Base-by-base conservation (phyloP, 2,888 invertebrate species). In the Lysandra coridon region DNA sequence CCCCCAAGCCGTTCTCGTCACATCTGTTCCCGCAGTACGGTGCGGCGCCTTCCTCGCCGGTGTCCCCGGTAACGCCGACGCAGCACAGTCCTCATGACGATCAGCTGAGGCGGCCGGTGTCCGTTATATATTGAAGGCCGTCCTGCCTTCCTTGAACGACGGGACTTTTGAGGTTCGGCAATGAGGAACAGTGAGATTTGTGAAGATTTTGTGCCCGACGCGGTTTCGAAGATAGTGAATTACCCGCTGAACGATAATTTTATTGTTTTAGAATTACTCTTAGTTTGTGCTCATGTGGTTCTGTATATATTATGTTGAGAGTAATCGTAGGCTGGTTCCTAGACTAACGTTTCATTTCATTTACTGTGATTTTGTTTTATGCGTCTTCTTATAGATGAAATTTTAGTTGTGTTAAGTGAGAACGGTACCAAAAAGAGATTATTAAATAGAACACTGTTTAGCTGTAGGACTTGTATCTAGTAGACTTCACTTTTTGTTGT, bases 101-200 rank as follows among this genome's bases (percentile, higher is more conserved):
- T 84, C 95, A 96, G 86, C 94, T 97, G 4, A 90, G 96, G 86
- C 95, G 97, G 91, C 96, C 97, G 0, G 96, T 97, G 62, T 95
- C 97, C 80, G 96, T 97, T 84, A 96, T 96, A 92, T 96, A 96
- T 94, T 97, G 96, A 94, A 94, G 93, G 86, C 93, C 93, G 86
- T 88, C 91, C 80, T 87, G 89, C 90, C 91, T 93, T 86, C 91
- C 93, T 90, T 92, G 89, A 92, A 88, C 84, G 87, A 83, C 60
- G 79, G 49, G 76, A 85, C 86, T 83, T 87, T 88, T 84, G 82
- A 87, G 90, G 91, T 86, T 87, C 83, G 90, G 90, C 90, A 87
- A 83, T 81, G 82, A 82, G 33, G 49, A 30, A 75, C 30, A 49
- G 76, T 76, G 76, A 76, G 33, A 57, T 17, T 57, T 33, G 75